A percentile compares a stretch with the other conserved stretches of the same genome.
Evolutionary conservation across 2,888 invertebrate genomes (phyloP).

Genomic region (Morinoia aosen): DNA sequence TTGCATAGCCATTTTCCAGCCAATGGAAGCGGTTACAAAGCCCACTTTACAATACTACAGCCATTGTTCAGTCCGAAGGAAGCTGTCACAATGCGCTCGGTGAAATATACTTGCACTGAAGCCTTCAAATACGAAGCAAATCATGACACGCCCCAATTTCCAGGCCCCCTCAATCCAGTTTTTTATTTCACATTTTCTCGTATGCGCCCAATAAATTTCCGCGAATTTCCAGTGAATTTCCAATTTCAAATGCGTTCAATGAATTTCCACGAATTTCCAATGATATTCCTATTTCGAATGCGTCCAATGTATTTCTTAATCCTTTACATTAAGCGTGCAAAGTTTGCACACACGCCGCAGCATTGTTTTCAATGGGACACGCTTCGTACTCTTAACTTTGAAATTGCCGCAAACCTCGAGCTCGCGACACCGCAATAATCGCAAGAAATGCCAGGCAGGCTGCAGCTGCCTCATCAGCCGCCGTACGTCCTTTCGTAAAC

Average conservation of each 20-base stretch:
- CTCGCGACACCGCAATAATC: not conserved
- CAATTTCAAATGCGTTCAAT: no score
- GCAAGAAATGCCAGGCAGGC: not conserved
- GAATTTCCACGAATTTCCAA: not conserved
- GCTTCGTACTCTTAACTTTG: not conserved
- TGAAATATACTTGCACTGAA: no score
- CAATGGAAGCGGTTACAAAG: no score
- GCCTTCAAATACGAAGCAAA: no score
- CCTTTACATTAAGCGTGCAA: not conserved
- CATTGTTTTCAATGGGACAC: conserved; percentile 34
- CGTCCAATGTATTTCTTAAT: not conserved
- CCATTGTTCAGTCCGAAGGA: no score
- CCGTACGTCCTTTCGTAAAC: not conserved
- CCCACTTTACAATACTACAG: no score
- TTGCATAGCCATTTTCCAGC: no score
- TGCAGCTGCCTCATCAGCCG: not conserved
- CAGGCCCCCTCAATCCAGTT: no score
- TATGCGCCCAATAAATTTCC: not conserved
- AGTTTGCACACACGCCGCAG: not conserved
- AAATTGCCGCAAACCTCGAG: not conserved
- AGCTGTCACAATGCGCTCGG: no score
- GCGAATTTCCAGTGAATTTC: not conserved
- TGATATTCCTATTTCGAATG: no score
- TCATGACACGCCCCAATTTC: no score
- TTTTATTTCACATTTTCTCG: not conserved